Evolutionary conservation across 2,797 vertebrate species (phyloP).

Genomic region (Silurus aristotelis): DNA sequence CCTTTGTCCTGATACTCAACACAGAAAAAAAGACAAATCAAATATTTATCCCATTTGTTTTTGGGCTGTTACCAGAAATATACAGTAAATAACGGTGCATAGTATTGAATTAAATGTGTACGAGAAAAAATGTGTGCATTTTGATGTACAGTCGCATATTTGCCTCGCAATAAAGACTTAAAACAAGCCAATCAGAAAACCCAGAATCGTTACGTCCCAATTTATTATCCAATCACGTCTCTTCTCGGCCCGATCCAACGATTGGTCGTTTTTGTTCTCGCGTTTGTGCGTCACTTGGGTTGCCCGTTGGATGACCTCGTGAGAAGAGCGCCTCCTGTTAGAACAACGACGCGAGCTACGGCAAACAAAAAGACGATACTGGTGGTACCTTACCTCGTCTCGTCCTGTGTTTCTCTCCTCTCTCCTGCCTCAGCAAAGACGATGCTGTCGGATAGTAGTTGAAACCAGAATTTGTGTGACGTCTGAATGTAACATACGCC

Average conservation of each 20-base stretch:
- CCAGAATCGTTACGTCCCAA: background rate
- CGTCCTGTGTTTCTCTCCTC: no score
- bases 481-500: background rate
- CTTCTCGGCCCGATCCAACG: background rate
- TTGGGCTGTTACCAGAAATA: no score
- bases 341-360: conserved; percentile 34
- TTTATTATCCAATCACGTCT: conserved; percentile 31
- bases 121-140: no score
- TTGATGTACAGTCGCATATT: no score
- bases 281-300: conserved; percentile 55
- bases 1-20: conserved; percentile 74
- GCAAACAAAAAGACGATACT: conserved; percentile 63
- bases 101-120: background rate
- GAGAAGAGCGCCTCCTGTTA: conserved; percentile 59
- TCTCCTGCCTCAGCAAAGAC: no score
- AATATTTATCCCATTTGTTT: background rate
- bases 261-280: conserved; percentile 27
- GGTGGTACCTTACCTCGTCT: conserved; percentile 68
- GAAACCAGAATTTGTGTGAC: background rate
- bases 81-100: no score
- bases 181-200: conserved; percentile 7
- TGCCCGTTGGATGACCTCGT: conserved; percentile 63
- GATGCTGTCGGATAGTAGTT: background rate
- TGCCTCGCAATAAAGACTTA: background rate
- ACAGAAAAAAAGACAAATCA: no score